A percentile compares a stretch with the other conserved stretches of the same genome.
Conservation (phyloP, 35 echinoderm and acorn worm genomes). For the Antedon bifida region DNA sequence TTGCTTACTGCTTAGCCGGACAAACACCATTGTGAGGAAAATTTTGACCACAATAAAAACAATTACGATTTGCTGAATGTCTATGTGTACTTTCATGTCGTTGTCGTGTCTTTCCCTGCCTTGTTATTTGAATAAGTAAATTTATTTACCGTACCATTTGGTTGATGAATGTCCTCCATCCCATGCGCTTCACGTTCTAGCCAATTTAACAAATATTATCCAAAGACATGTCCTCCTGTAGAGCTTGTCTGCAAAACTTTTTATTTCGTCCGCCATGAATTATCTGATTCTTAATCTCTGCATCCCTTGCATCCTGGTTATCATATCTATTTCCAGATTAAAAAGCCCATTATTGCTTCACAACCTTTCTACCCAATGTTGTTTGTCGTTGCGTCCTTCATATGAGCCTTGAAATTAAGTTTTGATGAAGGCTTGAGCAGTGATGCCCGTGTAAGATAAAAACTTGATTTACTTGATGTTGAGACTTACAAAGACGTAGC, state of each 20-base stretch:
- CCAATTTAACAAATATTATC: not conserved
- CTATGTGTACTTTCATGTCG: not conserved
- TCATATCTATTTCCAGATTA: too few species aligned
- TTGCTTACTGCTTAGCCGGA: not conserved
- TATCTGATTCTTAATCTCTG: not conserved
- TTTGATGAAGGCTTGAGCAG: too few species aligned
- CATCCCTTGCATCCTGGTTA: not conserved
- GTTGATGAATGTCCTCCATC: not conserved
- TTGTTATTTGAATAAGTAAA: not conserved
- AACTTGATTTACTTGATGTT: too few species aligned
- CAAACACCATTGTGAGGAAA: not conserved
- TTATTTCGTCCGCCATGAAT: not conserved
- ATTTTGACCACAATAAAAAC: not conserved
- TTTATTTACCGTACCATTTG: not conserved
- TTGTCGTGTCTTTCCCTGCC: not conserved
- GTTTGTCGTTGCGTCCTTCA: too few species aligned
- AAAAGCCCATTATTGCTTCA: too few species aligned
- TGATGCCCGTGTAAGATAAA: too few species aligned
- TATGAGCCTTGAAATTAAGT: too few species aligned
- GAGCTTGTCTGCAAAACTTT: not conserved
- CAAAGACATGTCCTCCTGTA: not conserved
- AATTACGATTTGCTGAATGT: not conserved
- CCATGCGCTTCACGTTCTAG: not conserved
- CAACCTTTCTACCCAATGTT: too few species aligned
- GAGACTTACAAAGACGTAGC: too few species aligned